A percentile compares a stretch with the other conserved stretches of the same genome.
Conservation (phyloP, 2,797 vertebrate genomes). For the Phalloptychus januarius region DNA sequence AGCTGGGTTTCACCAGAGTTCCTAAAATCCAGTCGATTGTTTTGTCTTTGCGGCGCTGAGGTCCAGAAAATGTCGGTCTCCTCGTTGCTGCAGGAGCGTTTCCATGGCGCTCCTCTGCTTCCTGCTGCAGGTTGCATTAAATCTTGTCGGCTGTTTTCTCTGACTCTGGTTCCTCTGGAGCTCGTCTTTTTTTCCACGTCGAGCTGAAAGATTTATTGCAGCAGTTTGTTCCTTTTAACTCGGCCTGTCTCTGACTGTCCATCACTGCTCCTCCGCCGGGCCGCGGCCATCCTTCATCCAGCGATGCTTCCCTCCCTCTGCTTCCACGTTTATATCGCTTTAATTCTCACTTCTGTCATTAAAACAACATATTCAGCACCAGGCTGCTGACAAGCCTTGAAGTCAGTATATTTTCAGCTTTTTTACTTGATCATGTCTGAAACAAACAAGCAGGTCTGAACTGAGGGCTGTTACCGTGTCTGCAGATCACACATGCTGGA, state of each 20-base stretch:
- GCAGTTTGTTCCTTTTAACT: constrained; percentile 41
- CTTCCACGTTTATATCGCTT: constrained; percentile 13
- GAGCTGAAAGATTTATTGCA: constrained; percentile 56
- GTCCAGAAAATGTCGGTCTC: not conserved
- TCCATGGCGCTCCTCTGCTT: not conserved
- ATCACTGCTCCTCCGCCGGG: constrained; percentile 18
- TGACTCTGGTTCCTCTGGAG: constrained; percentile 25
- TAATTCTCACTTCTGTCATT: constrained; percentile 22
- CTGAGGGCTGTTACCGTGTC: not conserved
- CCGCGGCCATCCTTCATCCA: not conserved
- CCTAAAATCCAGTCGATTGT: not conserved
- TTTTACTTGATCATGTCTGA: not conserved
- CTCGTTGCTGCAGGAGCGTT: not conserved
- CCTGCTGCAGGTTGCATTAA: not conserved
- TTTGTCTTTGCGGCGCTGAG: too few relatives aligned
- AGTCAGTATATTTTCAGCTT: not conserved
- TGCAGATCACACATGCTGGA: not conserved
- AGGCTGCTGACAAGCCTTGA: not conserved
- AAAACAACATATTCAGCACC: not conserved
- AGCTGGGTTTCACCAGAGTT: too few relatives aligned
- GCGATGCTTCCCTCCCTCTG: not conserved
- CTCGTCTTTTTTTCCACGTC: constrained; percentile 21
- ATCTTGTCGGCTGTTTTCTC: not conserved
- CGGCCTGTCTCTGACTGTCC: constrained; percentile 14
- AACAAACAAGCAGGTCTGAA: not conserved